Percentiles rank a stretch among this genome's conserved stretches.
These are phyloP conservation scores for Agonum fuliginosum DNA, from an alignment of 2,888 invertebrate genomes.

Conservation along the genomic window DNA sequence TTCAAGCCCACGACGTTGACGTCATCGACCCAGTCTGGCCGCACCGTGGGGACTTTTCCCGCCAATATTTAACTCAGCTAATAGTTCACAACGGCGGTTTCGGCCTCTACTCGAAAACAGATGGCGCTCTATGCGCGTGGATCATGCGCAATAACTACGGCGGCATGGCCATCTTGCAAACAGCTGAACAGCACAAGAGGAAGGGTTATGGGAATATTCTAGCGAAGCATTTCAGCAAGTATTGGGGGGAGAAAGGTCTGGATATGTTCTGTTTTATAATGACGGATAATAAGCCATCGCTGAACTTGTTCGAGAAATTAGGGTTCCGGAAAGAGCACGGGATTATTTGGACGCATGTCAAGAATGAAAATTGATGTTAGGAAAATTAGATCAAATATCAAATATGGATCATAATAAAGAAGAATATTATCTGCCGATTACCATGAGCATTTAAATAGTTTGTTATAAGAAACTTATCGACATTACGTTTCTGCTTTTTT, in stretches of 20 bases:
- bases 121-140: slow-evolving; percentile 70
- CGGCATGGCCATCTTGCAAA: slow-evolving; percentile 69
- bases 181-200: slow-evolving; percentile 67
- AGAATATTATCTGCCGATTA: too few species aligned
- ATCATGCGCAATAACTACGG: slow-evolving; percentile 68
- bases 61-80: slow-evolving; percentile 66
- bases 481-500: too few species aligned
- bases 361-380: background rate
- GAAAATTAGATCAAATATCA: too few species aligned
- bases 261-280: slow-evolving; percentile 67
- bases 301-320: slow-evolving; percentile 68
- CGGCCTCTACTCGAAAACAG: slow-evolving; percentile 69
- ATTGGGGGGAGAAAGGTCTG: slow-evolving; percentile 68
- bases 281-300: slow-evolving; percentile 68
- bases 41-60: slow-evolving; percentile 66
- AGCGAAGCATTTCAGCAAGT: slow-evolving; percentile 67
- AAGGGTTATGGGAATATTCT: slow-evolving; percentile 70
- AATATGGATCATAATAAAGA: too few species aligned
- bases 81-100: slow-evolving; percentile 69
- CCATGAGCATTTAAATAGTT: too few species aligned
- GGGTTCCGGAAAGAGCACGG: slow-evolving; percentile 64
- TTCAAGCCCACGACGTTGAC: slow-evolving; percentile 66
- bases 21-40: slow-evolving; percentile 69
- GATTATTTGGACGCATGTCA: slow-evolving; percentile 44
- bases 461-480: too few species aligned